Base-by-base conservation (phyloP, 23 tunicate species). In the Clavelina lepadiformis region DNA sequence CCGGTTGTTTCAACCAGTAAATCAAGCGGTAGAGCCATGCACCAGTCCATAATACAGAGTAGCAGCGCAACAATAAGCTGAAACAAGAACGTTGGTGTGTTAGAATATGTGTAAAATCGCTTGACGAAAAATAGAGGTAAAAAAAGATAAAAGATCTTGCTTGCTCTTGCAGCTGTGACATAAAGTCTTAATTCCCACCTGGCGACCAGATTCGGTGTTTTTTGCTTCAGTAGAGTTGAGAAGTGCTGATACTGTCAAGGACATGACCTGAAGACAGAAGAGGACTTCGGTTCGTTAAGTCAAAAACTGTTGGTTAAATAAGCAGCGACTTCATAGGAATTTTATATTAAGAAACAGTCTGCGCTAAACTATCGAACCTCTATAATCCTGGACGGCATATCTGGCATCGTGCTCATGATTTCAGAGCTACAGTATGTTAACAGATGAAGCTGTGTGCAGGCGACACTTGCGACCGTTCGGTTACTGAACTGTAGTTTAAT, bases 11-110 rank as follows among this genome's bases (percentile, higher is more conserved):
- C 78, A 36, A 62, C 60, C 31, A 86, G 65, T 51, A 78, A 20
- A 33, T 72, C 66, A 51, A 88, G 63, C 28, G 96, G 96, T 18
- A 88, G 78, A 21, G 52, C 61, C 96, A 88, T 88, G 76, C 96
- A 79, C 96, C 96, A 88, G 37, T 88, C 96, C 53, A 76, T 54
- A 3, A 88, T 73, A 50, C 87, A 68, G 28, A 65, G 61, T 7
- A 88, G 73, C 63, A 77, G 61, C 18, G 78, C 67, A 23, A 80
- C 76, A 2, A 88, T 63, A 52, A 88, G 49, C 96, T 88, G 44
- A 33, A 56, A 56, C 63, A 44, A 51, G 28, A 61, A 49, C 18
- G 59, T 11, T 29, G 27, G 2, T 19, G 18, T 46, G 2, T 24
- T 22, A 30, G n/a, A n/a, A n/a, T n/a, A n/a, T n/a, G 24, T 55